phyloP scores from a whole-genome alignment of 2,113 vertebrate species.

The Apodemus sylvaticus region DNA sequence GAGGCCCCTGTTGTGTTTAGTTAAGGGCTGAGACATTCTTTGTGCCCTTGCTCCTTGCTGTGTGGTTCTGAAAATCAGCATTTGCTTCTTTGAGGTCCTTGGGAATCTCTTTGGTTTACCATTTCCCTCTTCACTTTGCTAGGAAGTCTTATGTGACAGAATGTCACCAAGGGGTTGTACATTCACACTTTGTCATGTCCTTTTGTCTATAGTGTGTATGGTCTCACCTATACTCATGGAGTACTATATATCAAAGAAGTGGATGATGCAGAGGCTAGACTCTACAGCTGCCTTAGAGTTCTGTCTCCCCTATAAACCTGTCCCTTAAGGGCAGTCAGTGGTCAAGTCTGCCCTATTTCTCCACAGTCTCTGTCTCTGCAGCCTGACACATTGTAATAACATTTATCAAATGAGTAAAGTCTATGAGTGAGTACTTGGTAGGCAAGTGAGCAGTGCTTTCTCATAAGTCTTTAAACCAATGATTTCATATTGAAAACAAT shows the following conservation, averaged over 20 bases:
- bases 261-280: not conserved
- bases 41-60: not conserved
- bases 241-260: not conserved
- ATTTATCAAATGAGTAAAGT: slow-evolving; percentile 41
- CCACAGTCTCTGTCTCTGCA: not conserved
- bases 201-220: not conserved
- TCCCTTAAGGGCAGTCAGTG: not conserved
- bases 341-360: slow-evolving; percentile 15
- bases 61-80: not conserved
- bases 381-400: not conserved
- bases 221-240: not conserved
- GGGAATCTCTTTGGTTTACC: not conserved
- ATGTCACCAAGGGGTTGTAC: not conserved
- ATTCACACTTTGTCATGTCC: not conserved
- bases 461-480: not conserved
- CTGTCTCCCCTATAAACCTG: not conserved
- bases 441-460: slow-evolving; percentile 24
- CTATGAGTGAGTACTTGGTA: slow-evolving; percentile 27
- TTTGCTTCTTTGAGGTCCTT: not conserved
- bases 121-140: not conserved
- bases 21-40: not conserved
- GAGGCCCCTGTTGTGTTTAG: not conserved
- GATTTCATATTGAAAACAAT: slow-evolving; percentile 59
- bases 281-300: not conserved
- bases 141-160: not conserved